Evolutionary conservation across 2,797 vertebrate genomes (phyloP).

Genomic region (Netta rufina): DNA sequence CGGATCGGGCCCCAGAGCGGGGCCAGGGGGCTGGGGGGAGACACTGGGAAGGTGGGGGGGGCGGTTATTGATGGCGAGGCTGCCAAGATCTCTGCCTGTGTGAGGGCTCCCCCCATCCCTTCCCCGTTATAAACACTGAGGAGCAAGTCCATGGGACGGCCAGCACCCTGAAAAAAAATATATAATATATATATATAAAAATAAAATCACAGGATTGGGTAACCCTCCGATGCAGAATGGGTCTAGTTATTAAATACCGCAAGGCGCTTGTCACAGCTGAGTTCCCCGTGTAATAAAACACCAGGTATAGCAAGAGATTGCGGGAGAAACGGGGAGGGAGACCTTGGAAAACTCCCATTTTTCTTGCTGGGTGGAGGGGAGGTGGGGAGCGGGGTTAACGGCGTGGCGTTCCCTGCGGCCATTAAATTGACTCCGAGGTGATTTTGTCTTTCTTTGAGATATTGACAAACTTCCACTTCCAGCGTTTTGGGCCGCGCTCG

Average conservation of each 20-base stretch:
- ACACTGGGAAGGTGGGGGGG: neutral
- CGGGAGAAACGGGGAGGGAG: constrained; percentile 48
- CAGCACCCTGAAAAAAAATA: neutral
- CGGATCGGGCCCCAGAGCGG: neutral
- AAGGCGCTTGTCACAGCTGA: constrained; percentile 72
- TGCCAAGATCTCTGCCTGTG: neutral
- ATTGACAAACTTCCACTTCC: constrained; percentile 74
- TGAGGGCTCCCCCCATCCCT: neutral
- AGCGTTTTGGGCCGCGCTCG: constrained; percentile 24
- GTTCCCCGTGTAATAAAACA: constrained; percentile 75
- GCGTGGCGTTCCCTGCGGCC: constrained; percentile 71
- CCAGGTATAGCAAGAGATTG: constrained; percentile 67
- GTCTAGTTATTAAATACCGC: constrained; percentile 71
- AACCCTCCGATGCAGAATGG: constrained; percentile 46
- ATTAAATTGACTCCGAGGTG: constrained; percentile 73
- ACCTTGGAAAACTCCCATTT: constrained; percentile 60
- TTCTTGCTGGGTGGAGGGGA: constrained; percentile 63
- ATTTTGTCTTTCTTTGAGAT: constrained; percentile 77
- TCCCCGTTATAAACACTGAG: neutral
- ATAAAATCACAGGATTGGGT: neutral
- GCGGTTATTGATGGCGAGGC: neutral
- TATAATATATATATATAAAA: neutral
- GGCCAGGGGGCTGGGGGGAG: neutral
- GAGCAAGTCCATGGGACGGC: neutral
- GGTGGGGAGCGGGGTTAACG: constrained; percentile 56